These are phyloP conservation scores for Fragum fragum DNA, from an alignment of 2,888 invertebrate genomes.

Conservation along the genomic window DNA sequence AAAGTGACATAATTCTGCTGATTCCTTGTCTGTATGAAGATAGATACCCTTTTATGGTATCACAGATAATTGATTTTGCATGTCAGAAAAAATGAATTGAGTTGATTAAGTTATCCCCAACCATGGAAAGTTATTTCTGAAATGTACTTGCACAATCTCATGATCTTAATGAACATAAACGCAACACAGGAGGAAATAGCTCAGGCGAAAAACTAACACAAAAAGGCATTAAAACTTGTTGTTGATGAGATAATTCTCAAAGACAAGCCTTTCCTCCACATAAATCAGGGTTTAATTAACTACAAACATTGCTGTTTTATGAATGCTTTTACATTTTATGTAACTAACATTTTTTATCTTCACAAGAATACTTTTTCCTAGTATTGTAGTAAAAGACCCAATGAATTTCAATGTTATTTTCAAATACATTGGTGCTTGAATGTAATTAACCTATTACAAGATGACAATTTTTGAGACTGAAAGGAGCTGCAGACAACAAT, in stretches of 20 bases:
- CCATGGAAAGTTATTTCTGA: neutral
- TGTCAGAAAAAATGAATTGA: neutral
- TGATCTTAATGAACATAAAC: slow-evolving; percentile 13
- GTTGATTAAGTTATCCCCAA: neutral
- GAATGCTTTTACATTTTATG: slow-evolving; percentile 9
- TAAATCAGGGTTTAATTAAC: slow-evolving; percentile 17
- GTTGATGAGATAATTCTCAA: slow-evolving; percentile 13
- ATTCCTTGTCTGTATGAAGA: neutral
- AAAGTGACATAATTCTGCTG: too few relatives aligned
- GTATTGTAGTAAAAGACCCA: too few relatives aligned
- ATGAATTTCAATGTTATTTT: too few relatives aligned
- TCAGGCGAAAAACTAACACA: slow-evolving; percentile 21
- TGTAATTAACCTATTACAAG: too few relatives aligned
- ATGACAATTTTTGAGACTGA: too few relatives aligned
- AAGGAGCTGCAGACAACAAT: too few relatives aligned
- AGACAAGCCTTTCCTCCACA: slow-evolving; percentile 23
- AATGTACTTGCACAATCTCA: slow-evolving; percentile 11
- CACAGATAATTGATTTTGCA: slow-evolving; percentile 17
- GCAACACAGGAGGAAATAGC: slow-evolving; percentile 10
- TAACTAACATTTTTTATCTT: neutral
- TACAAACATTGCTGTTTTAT: slow-evolving; percentile 10
- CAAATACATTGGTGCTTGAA: too few relatives aligned
- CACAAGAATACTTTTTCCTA: too few relatives aligned
- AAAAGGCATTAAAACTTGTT: slow-evolving; percentile 19
- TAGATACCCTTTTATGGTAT: neutral